Evolutionary conservation across 2,888 invertebrate species (phyloP), one percentile per base, ranked within the genome.

Genomic region (Polyploca ridens): DNA sequence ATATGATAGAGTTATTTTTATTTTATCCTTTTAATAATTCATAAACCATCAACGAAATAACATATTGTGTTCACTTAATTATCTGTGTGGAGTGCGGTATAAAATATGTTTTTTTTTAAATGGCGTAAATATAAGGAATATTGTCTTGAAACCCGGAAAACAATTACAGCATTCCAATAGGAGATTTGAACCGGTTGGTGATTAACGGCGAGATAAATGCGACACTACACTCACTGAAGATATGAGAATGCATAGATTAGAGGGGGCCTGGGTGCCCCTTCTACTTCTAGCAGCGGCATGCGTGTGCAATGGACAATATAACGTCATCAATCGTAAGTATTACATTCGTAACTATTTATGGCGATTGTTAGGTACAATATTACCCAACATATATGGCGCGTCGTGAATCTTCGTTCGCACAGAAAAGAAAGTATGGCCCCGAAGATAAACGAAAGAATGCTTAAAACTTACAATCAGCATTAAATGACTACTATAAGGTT

Each of bases 281-380:
- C 74, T 88, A 41, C 41, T 61, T 7, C 70, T 89, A 64, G 71
- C 83, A 38, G 69, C 75, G 49, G 66, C 74, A n/a, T 68, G 77
- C 59, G 60, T 81, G 41, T 64, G 71, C 49, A 70, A 78, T 59
- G 79, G 79, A 16, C 78, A 78, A 49, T 78, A 90, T 69, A 65
- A 75, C 63, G 73, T 70, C 70, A 69, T 86, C 68, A 74, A 65
- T 71, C 87, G 91, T 91, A 82, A 91, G 91, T 91, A 90, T 73
- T 58, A 19, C 61, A 60, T 38, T 63, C n/a, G 38, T 38, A 67
- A 33, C 58, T 27, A 27, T 27, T 27, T 1, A 27, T 27, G 27
- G 27, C 2, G 27, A 27, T 27, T 27, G 27, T 27, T 27, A 27
- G 27, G 27, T 27, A 27, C n/a, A n/a, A n/a, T n/a, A n/a, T n/a